Evolutionary conservation across 92 coral and sea anemone species (phyloP).

Genomic region (Epizoanthus rinbou): DNA sequence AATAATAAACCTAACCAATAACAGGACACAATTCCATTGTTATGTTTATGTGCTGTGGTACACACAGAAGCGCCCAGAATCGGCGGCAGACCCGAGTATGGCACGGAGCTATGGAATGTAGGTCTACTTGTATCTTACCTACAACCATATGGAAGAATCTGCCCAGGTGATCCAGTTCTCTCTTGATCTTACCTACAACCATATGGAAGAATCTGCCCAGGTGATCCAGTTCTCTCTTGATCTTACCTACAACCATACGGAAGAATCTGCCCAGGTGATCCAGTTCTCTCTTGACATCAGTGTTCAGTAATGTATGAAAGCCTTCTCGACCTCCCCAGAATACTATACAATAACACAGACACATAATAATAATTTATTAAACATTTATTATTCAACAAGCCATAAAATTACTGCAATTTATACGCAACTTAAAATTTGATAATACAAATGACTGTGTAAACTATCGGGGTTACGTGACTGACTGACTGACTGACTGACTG

Average conservation of each 20-base stretch:
- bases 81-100: not conserved
- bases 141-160: slow-evolving; percentile 84
- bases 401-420: no score
- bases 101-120: not conserved
- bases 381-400: no score
- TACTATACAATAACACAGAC: slow-evolving; percentile 41
- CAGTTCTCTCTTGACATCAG: slow-evolving; percentile 67
- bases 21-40: no score
- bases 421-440: no score
- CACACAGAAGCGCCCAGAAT: no score
- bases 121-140: slow-evolving; percentile 50
- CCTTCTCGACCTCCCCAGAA: slow-evolving; percentile 97
- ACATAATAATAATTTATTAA: no score
- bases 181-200: slow-evolving; percentile 84
- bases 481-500: no score
- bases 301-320: slow-evolving; percentile 75
- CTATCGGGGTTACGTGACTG: no score
- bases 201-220: slow-evolving; percentile 80
- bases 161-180: slow-evolving; percentile 90
- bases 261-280: slow-evolving; percentile 75
- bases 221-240: slow-evolving; percentile 87
- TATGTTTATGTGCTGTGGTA: no score
- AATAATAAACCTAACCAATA: no score
- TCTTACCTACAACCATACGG: slow-evolving; percentile 83
- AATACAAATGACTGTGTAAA: no score